Evolutionary conservation across 2,797 vertebrate species (phyloP).

Genomic region (Sebastes minor): DNA sequence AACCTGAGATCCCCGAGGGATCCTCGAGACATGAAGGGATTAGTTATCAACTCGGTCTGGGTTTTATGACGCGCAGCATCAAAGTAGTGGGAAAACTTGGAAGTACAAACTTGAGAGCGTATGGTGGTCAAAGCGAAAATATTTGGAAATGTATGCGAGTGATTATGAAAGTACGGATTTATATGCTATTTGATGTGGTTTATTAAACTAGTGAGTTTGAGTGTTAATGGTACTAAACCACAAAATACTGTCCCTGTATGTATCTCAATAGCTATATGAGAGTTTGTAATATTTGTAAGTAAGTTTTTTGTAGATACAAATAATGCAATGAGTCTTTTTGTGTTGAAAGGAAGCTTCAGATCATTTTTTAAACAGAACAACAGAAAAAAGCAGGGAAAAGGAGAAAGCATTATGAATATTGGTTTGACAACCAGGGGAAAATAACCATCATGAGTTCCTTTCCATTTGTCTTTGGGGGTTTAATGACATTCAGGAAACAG

Average conservation of each 20-base stretch:
- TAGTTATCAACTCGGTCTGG: neutral
- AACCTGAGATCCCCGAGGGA: neutral
- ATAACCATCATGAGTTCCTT: neutral
- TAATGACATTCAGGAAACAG: neutral
- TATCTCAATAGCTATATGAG: too few species aligned
- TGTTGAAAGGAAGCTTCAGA: neutral
- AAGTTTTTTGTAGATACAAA: neutral
- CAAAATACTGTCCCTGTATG: too few species aligned
- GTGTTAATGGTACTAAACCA: too few species aligned
- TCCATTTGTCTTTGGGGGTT: neutral
- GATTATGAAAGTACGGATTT: neutral
- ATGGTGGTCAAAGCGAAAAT: neutral
- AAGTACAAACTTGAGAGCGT: neutral
- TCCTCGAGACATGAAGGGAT: neutral
- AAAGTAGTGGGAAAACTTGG: neutral
- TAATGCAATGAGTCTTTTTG: neutral
- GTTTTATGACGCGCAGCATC: neutral
- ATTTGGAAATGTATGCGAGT: neutral
- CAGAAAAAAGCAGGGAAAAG: neutral
- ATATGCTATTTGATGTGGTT: neutral
- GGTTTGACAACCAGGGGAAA: neutral
- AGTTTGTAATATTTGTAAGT: too few species aligned
- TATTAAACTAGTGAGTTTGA: neutral
- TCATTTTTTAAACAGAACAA: neutral
- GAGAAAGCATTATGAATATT: too few species aligned